Conservation (phyloP, 2,888 invertebrate genomes). For the Thereva unica region DNA sequence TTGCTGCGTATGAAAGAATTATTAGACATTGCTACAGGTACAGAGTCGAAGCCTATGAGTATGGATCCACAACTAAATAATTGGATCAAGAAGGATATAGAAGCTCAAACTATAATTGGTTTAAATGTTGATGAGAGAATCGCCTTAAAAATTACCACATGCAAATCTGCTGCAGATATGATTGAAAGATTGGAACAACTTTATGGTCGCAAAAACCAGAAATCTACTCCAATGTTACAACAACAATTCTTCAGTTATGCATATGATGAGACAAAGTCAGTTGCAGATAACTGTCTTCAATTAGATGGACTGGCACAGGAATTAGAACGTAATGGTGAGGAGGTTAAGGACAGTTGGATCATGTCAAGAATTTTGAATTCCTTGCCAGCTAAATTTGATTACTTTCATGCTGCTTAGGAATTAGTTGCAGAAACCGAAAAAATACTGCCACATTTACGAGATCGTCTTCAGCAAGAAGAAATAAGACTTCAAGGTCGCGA, state of each 20-base stretch:
- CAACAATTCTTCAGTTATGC: conserved; percentile 8
- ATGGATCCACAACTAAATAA: no score
- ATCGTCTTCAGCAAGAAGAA: no score
- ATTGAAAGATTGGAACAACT: background rate
- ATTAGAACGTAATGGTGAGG: background rate
- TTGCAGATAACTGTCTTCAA: conserved; percentile 6
- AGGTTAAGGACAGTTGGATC: conserved; percentile 3
- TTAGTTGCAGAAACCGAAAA: background rate
- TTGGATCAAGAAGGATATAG: no score
- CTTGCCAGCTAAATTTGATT: background rate
- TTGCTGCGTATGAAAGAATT: no score
- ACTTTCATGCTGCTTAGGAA: conserved; percentile 8
- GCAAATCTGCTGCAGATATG: no score
- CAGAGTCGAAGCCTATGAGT: no score
- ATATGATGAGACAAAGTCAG: conserved; percentile 3
- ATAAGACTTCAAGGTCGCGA: no score
- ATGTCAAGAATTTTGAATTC: conserved; percentile 1
- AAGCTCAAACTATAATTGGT: no score
- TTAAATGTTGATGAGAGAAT: no score
- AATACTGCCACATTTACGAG: background rate
- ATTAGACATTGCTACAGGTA: no score
- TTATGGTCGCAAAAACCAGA: conserved; percentile 6
- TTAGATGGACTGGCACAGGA: background rate
- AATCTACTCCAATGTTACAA: background rate
- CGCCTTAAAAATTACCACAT: no score